Percentiles rank a stretch among this genome's conserved stretches.
Conservation (phyloP, 2,797 vertebrate species). For the Acanthurus leucopareius region DNA sequence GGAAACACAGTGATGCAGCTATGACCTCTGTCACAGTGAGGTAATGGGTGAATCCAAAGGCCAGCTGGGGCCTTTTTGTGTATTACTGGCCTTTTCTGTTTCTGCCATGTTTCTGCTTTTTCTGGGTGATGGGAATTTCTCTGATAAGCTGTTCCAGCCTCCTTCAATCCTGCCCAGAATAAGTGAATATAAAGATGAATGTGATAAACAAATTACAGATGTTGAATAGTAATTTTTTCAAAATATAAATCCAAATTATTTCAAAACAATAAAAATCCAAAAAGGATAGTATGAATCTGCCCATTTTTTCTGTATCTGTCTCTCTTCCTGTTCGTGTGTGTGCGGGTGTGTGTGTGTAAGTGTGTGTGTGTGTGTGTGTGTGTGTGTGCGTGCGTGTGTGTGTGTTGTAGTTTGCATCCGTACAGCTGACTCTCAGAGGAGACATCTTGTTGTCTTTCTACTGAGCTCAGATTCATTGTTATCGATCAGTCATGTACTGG, state of each 20-base stretch:
- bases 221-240: neutral
- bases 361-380: no score
- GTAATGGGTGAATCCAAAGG: no score
- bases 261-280: neutral
- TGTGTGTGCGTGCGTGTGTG: slow-evolving; percentile 23
- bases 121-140: neutral
- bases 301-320: neutral
- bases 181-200: neutral
- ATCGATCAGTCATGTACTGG: slow-evolving; percentile 81
- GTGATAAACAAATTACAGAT: neutral
- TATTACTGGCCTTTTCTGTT: neutral
- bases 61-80: neutral
- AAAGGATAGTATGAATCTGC: neutral
- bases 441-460: slow-evolving; percentile 71
- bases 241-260: neutral
- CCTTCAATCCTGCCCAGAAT: neutral
- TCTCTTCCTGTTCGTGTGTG: no score
- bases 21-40: no score
- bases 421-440: slow-evolving; percentile 64
- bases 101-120: neutral
- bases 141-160: neutral
- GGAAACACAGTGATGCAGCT: no score
- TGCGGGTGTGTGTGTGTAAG: no score
- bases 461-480: slow-evolving; percentile 77
- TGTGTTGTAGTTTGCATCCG: neutral